Evolutionary conservation across 2,113 vertebrate genomes (phyloP), one percentile per base, ranked within the genome.

Genomic region (western clawed frog (Xenopus tropicalis)): DNA sequence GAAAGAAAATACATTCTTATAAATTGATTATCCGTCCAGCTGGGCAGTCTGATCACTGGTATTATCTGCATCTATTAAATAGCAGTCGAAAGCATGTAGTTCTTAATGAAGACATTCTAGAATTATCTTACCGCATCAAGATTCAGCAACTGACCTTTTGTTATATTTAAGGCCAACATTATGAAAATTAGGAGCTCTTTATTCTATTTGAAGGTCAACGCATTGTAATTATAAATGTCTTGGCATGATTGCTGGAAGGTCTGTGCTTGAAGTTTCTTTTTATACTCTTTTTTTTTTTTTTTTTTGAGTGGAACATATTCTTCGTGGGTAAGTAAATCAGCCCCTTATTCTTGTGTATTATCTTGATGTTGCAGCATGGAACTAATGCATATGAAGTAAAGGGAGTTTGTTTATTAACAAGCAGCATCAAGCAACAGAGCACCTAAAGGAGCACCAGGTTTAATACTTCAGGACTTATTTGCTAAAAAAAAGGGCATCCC

Each of bases 111-210:
- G 58, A 20, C 42, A 1, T 79, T 83, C 70, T 71, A 71, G 3
- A 37, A 78, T 68, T 11, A 46, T 70, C 81, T 21, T 67, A 13
- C 58, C 81, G 78, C 82, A 84, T 85, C 70, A 1, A 79, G 77
- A 82, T 57, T 43, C 51, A 59, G 76, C 78, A 70, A 61, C 65
- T 79, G 88, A 87, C 75, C 83, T 80, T 85, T 80, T 70, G 0
- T 71, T 69, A 21, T 0, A 0, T 51, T 0, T 11, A 65, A 78
- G 80, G 66, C 78, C 57, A 77, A 23, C 67, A 62, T 85, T 85
- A 86, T 87, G 85, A 83, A 88, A 85, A 89, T 87, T 78, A 83
- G 85, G 70, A 79, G 78, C 61, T 82, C 83, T 88, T 83, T 77
- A 83, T 85, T 85, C 81, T 43, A 0, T 81, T 82, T 77, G 4